These are phyloP conservation scores for Onychorhynchus coronatus DNA, from an alignment of 2,113 vertebrate species.

Conservation along the genomic window DNA sequence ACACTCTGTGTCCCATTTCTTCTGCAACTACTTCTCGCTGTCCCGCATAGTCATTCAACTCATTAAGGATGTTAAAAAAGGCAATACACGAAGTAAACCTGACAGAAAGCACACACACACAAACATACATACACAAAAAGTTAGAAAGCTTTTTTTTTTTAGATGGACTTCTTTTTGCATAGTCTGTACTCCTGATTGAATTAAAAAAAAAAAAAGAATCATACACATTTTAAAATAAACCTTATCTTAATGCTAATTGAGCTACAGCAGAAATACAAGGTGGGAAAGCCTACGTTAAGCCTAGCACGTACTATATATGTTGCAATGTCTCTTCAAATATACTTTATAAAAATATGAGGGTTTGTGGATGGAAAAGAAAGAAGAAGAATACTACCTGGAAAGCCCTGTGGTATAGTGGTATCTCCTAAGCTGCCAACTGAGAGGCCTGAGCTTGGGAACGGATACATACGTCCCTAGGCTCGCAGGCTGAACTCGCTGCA, in stretches of 20 bases:
- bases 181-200: background rate
- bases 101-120: constrained; percentile 37
- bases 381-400: constrained; percentile 75
- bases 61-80: constrained; percentile 94
- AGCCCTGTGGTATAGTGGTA: constrained; percentile 73
- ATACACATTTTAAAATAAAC: background rate
- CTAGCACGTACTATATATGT: background rate
- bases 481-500: constrained; percentile 72
- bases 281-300: constrained; percentile 43
- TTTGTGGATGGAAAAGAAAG: constrained; percentile 68
- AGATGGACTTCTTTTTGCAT: background rate
- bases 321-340: constrained; percentile 48
- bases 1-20: constrained; percentile 95
- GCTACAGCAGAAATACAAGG: constrained; percentile 14
- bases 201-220: background rate
- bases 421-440: constrained; percentile 73
- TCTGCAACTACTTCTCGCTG: constrained; percentile 98
- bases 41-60: constrained; percentile 95
- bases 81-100: constrained; percentile 95
- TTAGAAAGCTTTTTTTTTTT: background rate
- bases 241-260: constrained; percentile 15
- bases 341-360: constrained; percentile 48
- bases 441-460: constrained; percentile 72
- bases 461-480: constrained; percentile 70
- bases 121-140: constrained; percentile 6